These are phyloP conservation scores for Dendrolimus punctatus DNA, from an alignment of 1,140 invertebrate genomes.

Conservation along the genomic window DNA sequence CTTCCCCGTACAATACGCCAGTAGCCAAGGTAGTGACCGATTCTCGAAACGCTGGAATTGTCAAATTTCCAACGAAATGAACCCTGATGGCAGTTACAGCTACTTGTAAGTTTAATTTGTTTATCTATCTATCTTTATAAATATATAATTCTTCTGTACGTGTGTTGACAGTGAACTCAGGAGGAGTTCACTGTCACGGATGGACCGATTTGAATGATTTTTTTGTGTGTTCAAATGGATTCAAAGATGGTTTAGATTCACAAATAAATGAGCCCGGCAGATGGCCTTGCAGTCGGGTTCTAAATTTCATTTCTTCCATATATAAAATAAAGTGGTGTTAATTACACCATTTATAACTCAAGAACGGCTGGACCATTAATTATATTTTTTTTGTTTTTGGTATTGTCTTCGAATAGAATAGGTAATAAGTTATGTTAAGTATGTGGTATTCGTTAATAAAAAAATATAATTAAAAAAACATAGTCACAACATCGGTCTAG, in stretches of 20 bases:
- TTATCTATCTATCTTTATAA: neutral
- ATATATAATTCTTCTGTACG: too few species aligned
- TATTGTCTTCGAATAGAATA: neutral
- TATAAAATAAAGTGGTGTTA: neutral
- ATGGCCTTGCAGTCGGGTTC: too few species aligned
- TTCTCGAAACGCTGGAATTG: slow-evolving; percentile 28
- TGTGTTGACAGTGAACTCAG: too few species aligned
- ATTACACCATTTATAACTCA: too few species aligned
- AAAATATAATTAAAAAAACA: neutral
- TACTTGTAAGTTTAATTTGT: slow-evolving; percentile 39
- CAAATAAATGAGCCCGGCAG: too few species aligned
- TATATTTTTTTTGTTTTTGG: slow-evolving; percentile 4
- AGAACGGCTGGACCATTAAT: neutral
- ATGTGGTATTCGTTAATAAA: too few species aligned
- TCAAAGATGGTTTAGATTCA: too few species aligned
- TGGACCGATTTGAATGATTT: too few species aligned
- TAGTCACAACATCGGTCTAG: neutral
- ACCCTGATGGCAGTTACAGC: slow-evolving; percentile 42
- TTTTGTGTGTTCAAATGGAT: too few species aligned
- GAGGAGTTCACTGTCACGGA: too few species aligned
- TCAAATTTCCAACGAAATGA: slow-evolving; percentile 45
- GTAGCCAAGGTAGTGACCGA: slow-evolving; percentile 24
- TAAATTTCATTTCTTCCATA: too few species aligned
- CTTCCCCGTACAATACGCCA: slow-evolving; percentile 1
- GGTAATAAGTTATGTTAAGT: too few species aligned